Evolutionary conservation across 2,888 invertebrate genomes (phyloP).

Genomic region (Abrostola tripartita): DNA sequence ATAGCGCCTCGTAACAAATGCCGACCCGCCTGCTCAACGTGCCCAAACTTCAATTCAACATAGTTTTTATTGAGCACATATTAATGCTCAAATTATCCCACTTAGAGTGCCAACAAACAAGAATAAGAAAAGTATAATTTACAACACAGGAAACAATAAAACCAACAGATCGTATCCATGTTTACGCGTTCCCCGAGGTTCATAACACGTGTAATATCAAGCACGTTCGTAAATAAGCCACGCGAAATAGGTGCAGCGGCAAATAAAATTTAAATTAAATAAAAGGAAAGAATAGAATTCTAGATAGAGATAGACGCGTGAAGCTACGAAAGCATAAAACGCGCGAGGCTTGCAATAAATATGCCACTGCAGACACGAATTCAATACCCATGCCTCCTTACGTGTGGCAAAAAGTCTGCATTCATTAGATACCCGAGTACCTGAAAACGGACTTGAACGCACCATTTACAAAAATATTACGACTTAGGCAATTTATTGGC

Average conservation of each 20-base stretch:
- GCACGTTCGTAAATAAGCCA: slow-evolving; percentile 55
- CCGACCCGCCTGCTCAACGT: slow-evolving; percentile 57
- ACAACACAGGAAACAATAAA: slow-evolving; percentile 20
- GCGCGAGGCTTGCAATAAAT: slow-evolving; percentile 71
- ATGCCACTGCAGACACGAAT: slow-evolving; percentile 70
- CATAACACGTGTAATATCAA: slow-evolving; percentile 26
- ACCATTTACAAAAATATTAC: slow-evolving; percentile 45
- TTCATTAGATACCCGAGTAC: slow-evolving; percentile 60
- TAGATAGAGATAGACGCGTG: slow-evolving; percentile 57
- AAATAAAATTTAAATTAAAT: slow-evolving; percentile 62
- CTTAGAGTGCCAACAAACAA: background rate
- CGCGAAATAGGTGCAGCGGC: slow-evolving; percentile 53
- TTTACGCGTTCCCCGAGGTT: slow-evolving; percentile 19
- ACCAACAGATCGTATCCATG: slow-evolving; percentile 22
- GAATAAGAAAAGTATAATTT: background rate
- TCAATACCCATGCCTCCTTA: slow-evolving; percentile 65
- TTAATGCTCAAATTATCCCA: background rate
- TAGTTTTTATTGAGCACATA: slow-evolving; percentile 11
- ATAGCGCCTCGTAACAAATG: slow-evolving; percentile 70
- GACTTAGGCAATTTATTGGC: slow-evolving; percentile 41
- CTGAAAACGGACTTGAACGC: slow-evolving; percentile 52
- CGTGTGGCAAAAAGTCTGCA: slow-evolving; percentile 61
- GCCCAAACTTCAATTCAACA: slow-evolving; percentile 56
- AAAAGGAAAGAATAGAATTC: slow-evolving; percentile 67
- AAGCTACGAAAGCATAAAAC: slow-evolving; percentile 70